Evolutionary conservation across 1,140 invertebrate species (phyloP).

Genomic region (Aradophagus sp.): DNA sequence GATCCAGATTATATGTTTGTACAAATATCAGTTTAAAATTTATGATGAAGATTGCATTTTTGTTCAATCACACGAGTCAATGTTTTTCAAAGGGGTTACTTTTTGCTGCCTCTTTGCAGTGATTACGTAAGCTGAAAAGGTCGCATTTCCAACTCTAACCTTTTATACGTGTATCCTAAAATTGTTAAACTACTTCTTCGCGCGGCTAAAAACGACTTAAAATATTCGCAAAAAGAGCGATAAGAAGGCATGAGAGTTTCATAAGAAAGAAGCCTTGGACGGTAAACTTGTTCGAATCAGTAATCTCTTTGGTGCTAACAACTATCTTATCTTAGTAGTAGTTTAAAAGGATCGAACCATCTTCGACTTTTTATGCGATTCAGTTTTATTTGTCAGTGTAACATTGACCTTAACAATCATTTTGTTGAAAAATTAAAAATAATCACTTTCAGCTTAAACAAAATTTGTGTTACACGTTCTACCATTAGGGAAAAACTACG

Average conservation of each 20-base stretch:
- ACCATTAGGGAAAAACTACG: too few species aligned
- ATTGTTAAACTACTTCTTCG: slow-evolving; percentile 23
- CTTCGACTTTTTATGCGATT: too few species aligned
- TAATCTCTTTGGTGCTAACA: slow-evolving; percentile 64
- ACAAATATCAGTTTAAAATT: too few species aligned
- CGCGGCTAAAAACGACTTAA: slow-evolving; percentile 24
- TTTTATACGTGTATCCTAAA: slow-evolving; percentile 13
- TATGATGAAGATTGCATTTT: too few species aligned
- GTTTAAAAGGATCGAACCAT: slow-evolving; percentile 63
- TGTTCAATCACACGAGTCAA: slow-evolving; percentile 6
- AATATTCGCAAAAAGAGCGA: slow-evolving; percentile 47
- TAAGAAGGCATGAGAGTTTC: slow-evolving; percentile 23
- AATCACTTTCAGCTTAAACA: too few species aligned
- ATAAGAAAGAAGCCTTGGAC: slow-evolving; percentile 30
- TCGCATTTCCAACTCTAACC: slow-evolving; percentile 27
- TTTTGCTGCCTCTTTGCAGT: slow-evolving; percentile 1
- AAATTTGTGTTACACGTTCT: too few species aligned
- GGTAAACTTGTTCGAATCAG: slow-evolving; percentile 35
- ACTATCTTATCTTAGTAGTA: slow-evolving; percentile 59
- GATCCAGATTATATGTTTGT: too few species aligned
- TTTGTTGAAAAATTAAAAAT: too few species aligned
- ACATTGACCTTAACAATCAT: too few species aligned
- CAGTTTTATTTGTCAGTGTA: too few species aligned
- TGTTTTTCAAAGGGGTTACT: slow-evolving; percentile 5
- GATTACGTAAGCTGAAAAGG: slow-evolving; percentile 15